phyloP scores from a whole-genome alignment of 2,113 vertebrate genomes.

The Paraplagusia blochii region DNA sequence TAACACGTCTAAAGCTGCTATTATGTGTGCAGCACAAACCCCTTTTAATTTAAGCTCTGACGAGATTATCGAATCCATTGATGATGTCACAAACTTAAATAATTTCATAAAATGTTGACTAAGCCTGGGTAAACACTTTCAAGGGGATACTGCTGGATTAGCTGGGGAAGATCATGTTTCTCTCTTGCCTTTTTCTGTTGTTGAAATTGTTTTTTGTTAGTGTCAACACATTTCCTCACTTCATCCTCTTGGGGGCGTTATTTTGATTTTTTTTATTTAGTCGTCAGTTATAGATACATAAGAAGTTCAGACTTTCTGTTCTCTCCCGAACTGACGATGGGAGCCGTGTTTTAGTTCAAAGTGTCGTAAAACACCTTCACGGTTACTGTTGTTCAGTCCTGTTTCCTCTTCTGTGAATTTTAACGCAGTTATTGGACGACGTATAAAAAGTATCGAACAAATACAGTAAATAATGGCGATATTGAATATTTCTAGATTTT shows the following conservation, averaged over 20 bases:
- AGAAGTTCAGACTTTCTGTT: background rate
- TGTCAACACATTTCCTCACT: constrained; percentile 27
- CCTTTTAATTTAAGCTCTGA: constrained; percentile 78
- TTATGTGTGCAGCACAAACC: constrained; percentile 68
- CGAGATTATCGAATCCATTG: constrained; percentile 78
- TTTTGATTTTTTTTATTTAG: constrained; percentile 25
- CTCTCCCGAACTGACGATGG: too few species aligned
- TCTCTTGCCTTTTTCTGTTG: constrained; percentile 38
- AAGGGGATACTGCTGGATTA: constrained; percentile 67
- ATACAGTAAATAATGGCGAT: too few species aligned
- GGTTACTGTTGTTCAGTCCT: too few species aligned
- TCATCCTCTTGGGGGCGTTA: constrained; percentile 36
- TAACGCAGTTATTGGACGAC: too few species aligned
- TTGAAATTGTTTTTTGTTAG: constrained; percentile 38
- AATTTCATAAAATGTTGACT: constrained; percentile 65
- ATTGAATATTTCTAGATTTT: too few species aligned
- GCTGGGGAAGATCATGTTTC: background rate
- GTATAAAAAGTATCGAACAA: too few species aligned
- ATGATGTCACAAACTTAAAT: constrained; percentile 79
- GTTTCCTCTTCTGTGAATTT: too few species aligned
- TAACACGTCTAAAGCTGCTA: constrained; percentile 78
- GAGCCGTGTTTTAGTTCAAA: too few species aligned
- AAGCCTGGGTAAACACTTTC: constrained; percentile 68
- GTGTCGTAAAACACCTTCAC: too few species aligned
- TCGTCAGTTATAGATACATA: constrained; percentile 17